Evolutionary conservation across 2,888 invertebrate genomes (phyloP).

Genomic region (Odiellus spinosus): DNA sequence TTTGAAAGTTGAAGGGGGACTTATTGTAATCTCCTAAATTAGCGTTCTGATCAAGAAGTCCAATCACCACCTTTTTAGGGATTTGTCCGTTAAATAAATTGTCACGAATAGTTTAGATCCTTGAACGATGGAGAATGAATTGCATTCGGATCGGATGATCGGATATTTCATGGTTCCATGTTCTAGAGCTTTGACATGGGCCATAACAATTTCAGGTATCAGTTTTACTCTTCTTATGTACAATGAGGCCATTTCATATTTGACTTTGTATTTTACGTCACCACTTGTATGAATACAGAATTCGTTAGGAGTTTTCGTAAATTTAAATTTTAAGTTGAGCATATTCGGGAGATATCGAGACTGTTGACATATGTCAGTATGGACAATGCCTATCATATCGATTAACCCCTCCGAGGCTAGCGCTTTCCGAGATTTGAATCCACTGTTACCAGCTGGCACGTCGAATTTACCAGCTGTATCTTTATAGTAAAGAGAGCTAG

Average conservation of each 20-base stretch:
- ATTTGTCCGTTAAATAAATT: constrained; percentile 24
- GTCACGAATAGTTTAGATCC: constrained; percentile 22
- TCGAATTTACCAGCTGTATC: too few relatives aligned
- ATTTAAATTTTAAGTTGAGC: constrained; percentile 6
- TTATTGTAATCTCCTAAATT: constrained; percentile 17
- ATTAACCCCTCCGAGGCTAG: too few relatives aligned
- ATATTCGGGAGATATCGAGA: constrained; percentile 8
- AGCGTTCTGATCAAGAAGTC: constrained; percentile 19
- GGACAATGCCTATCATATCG: constrained; percentile 11
- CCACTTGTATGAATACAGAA: constrained; percentile 7
- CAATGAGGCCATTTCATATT: constrained; percentile 17
- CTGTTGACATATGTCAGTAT: constrained; percentile 11
- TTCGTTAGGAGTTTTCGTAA: constrained; percentile 9
- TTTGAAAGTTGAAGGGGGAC: constrained; percentile 21
- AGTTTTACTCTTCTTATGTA: constrained; percentile 17
- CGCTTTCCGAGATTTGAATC: too few relatives aligned
- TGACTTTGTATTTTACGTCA: constrained; percentile 10
- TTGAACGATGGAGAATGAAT: constrained; percentile 20
- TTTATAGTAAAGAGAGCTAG: too few relatives aligned
- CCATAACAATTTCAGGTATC: constrained; percentile 20
- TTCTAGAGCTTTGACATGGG: constrained; percentile 20
- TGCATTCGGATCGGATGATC: constrained; percentile 15
- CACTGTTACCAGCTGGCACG: too few relatives aligned
- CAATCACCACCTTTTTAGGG: constrained; percentile 25
- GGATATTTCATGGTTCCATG: constrained; percentile 19